Conservation (phyloP, 2,797 vertebrate species). For the Xenentodon cancila region DNA sequence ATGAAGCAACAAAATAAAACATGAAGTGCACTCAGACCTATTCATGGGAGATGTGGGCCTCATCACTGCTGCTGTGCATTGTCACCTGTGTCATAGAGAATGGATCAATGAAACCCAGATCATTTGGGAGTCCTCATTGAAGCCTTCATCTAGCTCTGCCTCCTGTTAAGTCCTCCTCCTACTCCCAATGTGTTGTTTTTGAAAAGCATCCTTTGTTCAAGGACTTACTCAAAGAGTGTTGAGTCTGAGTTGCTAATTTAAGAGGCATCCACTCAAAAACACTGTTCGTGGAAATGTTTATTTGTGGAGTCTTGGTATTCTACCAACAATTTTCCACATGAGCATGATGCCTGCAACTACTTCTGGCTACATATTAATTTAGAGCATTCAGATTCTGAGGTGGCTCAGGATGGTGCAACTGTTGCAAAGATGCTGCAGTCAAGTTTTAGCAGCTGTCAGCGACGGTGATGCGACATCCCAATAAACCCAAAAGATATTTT, state of each 20-base stretch:
- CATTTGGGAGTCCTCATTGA: constrained; percentile 5
- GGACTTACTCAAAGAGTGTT: constrained; percentile 7
- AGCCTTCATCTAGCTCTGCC: constrained; percentile 11
- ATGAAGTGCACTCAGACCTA: neutral
- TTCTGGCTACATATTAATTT: too few species aligned
- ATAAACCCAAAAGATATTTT: too few species aligned
- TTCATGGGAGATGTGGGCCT: too few species aligned
- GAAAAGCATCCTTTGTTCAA: constrained; percentile 9
- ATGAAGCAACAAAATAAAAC: constrained; percentile 3
- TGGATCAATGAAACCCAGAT: constrained; percentile 43
- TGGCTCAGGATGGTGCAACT: too few species aligned
- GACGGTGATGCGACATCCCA: too few species aligned
- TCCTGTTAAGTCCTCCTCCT: constrained; percentile 20
- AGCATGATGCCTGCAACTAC: too few species aligned
- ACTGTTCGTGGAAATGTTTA: constrained; percentile 11
- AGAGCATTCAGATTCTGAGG: too few species aligned
- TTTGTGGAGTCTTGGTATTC: neutral
- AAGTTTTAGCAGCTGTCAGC: too few species aligned
- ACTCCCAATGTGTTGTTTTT: constrained; percentile 10
- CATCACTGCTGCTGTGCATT: constrained; percentile 15
- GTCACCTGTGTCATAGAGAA: constrained; percentile 55
- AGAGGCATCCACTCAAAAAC: neutral
- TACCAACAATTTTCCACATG: too few species aligned
- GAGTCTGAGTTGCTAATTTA: constrained; percentile 12
- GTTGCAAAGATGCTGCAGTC: too few species aligned